Conservation (phyloP, 2,113 vertebrate genomes). For the Telmatochromis bifrenatus region DNA sequence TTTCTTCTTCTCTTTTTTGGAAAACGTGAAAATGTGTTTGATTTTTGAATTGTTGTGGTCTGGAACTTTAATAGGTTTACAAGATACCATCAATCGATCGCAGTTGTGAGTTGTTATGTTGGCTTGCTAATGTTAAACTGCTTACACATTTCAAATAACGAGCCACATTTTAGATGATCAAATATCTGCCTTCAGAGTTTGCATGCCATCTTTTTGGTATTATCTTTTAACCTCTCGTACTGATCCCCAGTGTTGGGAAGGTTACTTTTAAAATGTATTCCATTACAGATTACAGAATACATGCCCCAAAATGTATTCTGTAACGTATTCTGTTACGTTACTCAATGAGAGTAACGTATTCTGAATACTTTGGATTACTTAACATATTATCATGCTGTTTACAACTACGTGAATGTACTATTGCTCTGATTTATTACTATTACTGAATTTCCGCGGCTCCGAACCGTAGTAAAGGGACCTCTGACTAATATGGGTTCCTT, state of each 20-base stretch:
- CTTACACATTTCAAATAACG: background rate
- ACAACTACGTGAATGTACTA: too few relatives aligned
- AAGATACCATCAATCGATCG: background rate
- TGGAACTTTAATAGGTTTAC: background rate
- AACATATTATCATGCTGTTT: too few relatives aligned
- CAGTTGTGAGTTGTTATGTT: background rate
- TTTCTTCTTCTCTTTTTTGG: background rate
- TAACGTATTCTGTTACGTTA: too few relatives aligned
- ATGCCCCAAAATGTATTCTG: too few relatives aligned
- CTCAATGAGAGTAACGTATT: too few relatives aligned
- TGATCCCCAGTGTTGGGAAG: background rate
- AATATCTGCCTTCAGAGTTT: background rate
- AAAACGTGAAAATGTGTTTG: background rate
- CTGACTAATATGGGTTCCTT: too few relatives aligned
- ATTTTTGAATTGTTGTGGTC: background rate
- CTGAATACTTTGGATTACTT: too few relatives aligned
- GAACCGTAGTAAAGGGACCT: too few relatives aligned
- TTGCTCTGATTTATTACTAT: too few relatives aligned
- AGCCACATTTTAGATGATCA: background rate
- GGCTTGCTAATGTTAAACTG: background rate
- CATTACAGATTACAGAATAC: too few relatives aligned
- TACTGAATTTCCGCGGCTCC: too few relatives aligned
- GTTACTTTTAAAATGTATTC: too few relatives aligned
- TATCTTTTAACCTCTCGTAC: background rate
- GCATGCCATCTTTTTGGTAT: background rate